Evolutionary conservation across 2,888 invertebrate genomes (phyloP).

Genomic region (Andrena haemorrhoa): DNA sequence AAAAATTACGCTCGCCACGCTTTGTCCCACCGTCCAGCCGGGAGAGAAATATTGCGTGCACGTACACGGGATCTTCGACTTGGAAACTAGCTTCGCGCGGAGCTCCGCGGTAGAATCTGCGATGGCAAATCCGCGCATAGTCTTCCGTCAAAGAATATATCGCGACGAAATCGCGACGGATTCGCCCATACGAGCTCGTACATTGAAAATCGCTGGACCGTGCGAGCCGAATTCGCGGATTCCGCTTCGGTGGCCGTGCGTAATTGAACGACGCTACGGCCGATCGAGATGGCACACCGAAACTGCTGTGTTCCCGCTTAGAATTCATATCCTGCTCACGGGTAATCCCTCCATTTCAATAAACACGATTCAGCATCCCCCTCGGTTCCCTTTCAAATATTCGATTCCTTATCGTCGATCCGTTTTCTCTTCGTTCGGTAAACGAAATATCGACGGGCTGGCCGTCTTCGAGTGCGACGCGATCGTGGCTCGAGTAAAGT

Average conservation of each 20-base stretch:
- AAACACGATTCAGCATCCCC: constrained; percentile 19
- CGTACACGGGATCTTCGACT: not conserved
- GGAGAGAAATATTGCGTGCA: not conserved
- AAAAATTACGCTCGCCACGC: constrained; percentile 29
- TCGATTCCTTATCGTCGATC: not conserved
- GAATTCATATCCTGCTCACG: constrained; percentile 48
- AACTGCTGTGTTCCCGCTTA: constrained; percentile 40
- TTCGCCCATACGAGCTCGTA: constrained; percentile 29
- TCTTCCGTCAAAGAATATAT: constrained; percentile 31
- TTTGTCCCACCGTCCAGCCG: constrained; percentile 14
- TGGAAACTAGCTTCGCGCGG: not conserved
- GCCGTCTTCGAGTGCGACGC: not conserved
- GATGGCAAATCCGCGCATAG: not conserved
- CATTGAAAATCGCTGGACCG: constrained; percentile 42
- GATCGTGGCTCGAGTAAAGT: not conserved
- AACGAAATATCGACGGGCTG: not conserved
- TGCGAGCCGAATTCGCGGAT: constrained; percentile 37
- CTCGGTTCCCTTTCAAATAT: constrained; percentile 11
- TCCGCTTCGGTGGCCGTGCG: constrained; percentile 51
- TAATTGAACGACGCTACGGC: constrained; percentile 55
- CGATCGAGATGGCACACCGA: constrained; percentile 50
- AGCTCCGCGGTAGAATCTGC: not conserved
- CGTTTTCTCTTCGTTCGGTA: not conserved
- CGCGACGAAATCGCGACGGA: constrained; percentile 27
- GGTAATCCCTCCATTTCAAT: constrained; percentile 43